Evolutionary conservation across 2,113 vertebrate species (phyloP).

Genomic region (Melanocharis versteri): DNA sequence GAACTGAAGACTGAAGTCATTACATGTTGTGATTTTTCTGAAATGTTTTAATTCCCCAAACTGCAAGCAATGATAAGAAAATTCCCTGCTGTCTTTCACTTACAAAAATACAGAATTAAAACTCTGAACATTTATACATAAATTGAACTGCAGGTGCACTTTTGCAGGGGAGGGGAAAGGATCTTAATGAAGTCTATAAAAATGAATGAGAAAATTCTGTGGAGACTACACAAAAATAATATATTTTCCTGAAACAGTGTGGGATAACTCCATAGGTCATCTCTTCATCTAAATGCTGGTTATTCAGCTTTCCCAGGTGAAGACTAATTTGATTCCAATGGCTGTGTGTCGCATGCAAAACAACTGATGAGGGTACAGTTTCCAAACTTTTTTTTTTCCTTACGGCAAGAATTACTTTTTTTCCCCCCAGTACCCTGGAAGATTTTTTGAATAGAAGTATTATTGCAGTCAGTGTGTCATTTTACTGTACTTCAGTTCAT

Average conservation of each 20-base stretch:
- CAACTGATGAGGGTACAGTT: not conserved
- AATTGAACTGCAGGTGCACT: slow-evolving; percentile 45
- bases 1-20: not conserved
- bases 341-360: not conserved
- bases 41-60: not conserved
- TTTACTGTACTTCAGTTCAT: slow-evolving; percentile 62
- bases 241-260: not conserved
- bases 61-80: not conserved
- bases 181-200: slow-evolving; percentile 36
- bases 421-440: not conserved
- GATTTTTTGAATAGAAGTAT: slow-evolving; percentile 58
- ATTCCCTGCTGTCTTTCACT: not conserved
- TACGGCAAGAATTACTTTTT: not conserved
- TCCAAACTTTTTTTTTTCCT: not conserved
- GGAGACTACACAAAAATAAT: not conserved
- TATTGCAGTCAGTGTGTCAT: slow-evolving; percentile 62
- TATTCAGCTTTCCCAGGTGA: not conserved
- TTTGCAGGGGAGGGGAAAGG: not conserved
- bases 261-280: not conserved
- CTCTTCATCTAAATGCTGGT: not conserved
- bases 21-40: not conserved
- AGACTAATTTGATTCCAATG: not conserved
- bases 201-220: not conserved
- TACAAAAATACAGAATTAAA: slow-evolving; percentile 12
- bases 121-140: not conserved